Evolutionary conservation across 2,888 invertebrate species (phyloP).

Genomic region (Rhabditoides inermis): DNA sequence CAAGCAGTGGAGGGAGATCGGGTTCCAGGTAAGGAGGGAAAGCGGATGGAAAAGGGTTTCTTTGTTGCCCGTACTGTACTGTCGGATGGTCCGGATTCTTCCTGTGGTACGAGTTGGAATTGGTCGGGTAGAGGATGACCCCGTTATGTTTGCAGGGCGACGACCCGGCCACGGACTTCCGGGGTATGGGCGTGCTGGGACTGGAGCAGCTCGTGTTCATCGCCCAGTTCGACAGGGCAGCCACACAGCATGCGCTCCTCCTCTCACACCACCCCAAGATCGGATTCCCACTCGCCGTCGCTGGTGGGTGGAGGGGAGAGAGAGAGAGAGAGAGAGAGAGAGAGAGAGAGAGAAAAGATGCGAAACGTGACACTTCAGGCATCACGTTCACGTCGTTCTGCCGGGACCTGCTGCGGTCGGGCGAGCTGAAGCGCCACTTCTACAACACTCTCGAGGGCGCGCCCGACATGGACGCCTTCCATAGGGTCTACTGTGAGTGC

Average conservation of each 20-base stretch:
- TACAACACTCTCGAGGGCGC: slow-evolving; percentile 66
- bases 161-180: slow-evolving; percentile 93
- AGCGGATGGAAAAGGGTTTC: neutral
- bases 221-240: slow-evolving; percentile 21
- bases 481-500: slow-evolving; percentile 73
- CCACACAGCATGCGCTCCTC: slow-evolving; percentile 14
- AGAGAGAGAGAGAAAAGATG: no score
- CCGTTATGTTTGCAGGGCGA: slow-evolving; percentile 62
- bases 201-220: slow-evolving; percentile 75
- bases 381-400: slow-evolving; percentile 90
- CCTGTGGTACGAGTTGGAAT: neutral
- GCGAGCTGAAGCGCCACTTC: slow-evolving; percentile 79
- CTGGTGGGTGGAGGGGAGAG: no score
- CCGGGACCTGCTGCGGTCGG: slow-evolving; percentile 70
- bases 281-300: slow-evolving; percentile 18
- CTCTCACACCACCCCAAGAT: slow-evolving; percentile 27
- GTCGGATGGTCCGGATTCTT: neutral
- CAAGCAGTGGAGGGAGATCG: slow-evolving; percentile 88
- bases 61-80: neutral
- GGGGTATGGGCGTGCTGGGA: slow-evolving; percentile 92
- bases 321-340: no score
- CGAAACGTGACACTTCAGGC: slow-evolving; percentile 66
- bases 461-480: slow-evolving; percentile 63
- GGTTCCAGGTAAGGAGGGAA: slow-evolving; percentile 62
- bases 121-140: neutral